Evolutionary conservation across 1,140 invertebrate genomes (phyloP), one percentile per base, ranked within the genome.

Genomic region (Ladona fulva): DNA sequence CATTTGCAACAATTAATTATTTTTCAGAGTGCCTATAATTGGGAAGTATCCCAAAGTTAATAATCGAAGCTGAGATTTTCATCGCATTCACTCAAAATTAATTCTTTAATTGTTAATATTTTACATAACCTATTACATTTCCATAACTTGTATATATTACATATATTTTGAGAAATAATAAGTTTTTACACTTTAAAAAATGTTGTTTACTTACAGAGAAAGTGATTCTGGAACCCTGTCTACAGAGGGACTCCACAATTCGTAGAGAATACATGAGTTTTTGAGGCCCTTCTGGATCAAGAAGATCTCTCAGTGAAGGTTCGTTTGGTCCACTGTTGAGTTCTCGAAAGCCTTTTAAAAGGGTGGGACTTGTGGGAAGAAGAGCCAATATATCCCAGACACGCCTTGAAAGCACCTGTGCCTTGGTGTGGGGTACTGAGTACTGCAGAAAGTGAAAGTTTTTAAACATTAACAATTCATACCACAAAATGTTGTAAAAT

Each of bases 201-300:
- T n/a, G n/a, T n/a, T 37, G 29, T 37, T 6, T 42, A 75, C 25
- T 75, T 29, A 29, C 25, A 7, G 8, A 10, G 42, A 29, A 16
- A 42, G 75, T 44, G 42, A 24, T 22, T 7, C 24, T 78, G 74
- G 25, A n/a, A 22, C 19, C 66, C 78, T 0, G 82, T 74, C 85
- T 81, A 73, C 89, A 89, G 22, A 94, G 82, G 19, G 90, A 90
- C 82, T 97, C 95, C 0, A 97, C 93, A 77, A 97, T 97, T 82
- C 97, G 95, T 66, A 97, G 84, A 0, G 94, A 96, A 83, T 98
- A 98, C 94, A 97, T 97, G 74, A 98, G 88, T 83, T 96, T 96
- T 84, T 97, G 95, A 0, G 95, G 92, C 84, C 93, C 95, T 0
- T 90, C 90, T 0, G 95, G 94, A 86, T 96, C 93, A 0, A 98